A percentile compares a stretch with the other conserved stretches of the same genome.
These are phyloP conservation scores for Ispidina lecontei DNA, from an alignment of 2,797 vertebrate genomes.

Conservation along the genomic window DNA sequence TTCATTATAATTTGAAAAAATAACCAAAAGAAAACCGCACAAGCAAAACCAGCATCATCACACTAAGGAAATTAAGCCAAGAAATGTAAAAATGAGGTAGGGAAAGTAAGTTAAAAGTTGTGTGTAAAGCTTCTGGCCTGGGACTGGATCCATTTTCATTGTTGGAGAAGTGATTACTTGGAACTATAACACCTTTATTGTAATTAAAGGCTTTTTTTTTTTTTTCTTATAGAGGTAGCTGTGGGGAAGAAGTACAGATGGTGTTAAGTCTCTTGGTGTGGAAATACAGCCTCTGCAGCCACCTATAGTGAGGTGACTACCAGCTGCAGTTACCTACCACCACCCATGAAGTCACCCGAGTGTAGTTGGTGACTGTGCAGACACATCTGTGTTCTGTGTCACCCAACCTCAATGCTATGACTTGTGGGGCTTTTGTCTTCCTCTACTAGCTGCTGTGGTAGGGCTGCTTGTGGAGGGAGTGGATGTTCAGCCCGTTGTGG, in stretches of 20 bases:
- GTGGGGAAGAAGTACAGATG: background rate
- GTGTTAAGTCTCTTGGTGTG: background rate
- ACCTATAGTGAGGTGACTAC: background rate
- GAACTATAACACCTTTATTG: background rate
- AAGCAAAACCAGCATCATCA: background rate
- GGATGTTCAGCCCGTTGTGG: background rate
- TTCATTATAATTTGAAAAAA: background rate
- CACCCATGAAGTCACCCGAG: rapidly evolving
- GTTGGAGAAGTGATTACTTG: background rate
- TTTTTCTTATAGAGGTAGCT: background rate
- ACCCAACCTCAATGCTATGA: background rate
- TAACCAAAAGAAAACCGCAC: background rate
- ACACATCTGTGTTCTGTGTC: rapidly evolving
- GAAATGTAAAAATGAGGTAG: background rate
- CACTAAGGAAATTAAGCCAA: background rate
- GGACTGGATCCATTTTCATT: background rate
- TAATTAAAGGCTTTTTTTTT: background rate
- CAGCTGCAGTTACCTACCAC: rapidly evolving
- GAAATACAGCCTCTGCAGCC: background rate
- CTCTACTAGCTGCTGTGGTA: background rate
- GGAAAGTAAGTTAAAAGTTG: background rate
- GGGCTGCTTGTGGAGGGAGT: rapidly evolving
- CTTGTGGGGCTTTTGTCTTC: background rate
- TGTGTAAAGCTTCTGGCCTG: background rate
- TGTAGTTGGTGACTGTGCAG: background rate